These are phyloP conservation scores for Cichlasoma orientale DNA, from an alignment of 2,797 vertebrate genomes.

Conservation along the genomic window DNA sequence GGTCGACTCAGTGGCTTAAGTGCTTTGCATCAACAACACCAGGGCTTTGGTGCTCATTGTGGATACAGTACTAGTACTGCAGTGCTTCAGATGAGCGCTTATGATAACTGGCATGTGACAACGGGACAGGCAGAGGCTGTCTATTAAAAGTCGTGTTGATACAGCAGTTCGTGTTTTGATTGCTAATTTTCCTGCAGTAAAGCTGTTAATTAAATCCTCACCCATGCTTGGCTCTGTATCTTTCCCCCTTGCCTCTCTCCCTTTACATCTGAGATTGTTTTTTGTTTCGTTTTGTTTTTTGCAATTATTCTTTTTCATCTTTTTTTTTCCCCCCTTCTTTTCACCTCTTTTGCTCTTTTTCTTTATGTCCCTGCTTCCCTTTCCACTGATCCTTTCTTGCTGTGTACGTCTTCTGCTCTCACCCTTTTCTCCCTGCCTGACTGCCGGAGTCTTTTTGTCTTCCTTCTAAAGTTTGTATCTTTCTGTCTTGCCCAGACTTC, in stretches of 20 bases:
- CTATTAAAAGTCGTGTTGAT: conserved; percentile 42
- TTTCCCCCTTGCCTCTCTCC: background rate
- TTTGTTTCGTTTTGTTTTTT: background rate
- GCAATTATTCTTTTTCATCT: background rate
- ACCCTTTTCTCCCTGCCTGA: background rate
- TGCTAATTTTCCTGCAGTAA: conserved; percentile 53
- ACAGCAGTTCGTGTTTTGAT: conserved; percentile 49
- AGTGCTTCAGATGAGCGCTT: background rate
- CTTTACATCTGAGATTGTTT: background rate
- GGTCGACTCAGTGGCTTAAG: background rate
- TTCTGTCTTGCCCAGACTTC: conserved; percentile 84
- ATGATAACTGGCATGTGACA: conserved; percentile 22
- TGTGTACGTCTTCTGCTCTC: background rate
- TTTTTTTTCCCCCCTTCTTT: background rate
- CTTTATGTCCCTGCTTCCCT: background rate
- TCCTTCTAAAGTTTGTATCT: background rate
- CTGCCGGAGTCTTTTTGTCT: background rate
- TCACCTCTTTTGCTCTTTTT: background rate
- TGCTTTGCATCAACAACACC: background rate
- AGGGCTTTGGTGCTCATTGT: background rate
- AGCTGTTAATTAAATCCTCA: conserved; percentile 52
- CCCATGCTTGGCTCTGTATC: background rate
- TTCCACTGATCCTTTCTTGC: background rate
- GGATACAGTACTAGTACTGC: background rate
- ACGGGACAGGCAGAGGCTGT: background rate